Percentiles rank a stretch among this genome's conserved stretches.
These are phyloP conservation scores for Colinus virginianus DNA, from an alignment of 2,113 vertebrate genomes.

Conservation along the genomic window DNA sequence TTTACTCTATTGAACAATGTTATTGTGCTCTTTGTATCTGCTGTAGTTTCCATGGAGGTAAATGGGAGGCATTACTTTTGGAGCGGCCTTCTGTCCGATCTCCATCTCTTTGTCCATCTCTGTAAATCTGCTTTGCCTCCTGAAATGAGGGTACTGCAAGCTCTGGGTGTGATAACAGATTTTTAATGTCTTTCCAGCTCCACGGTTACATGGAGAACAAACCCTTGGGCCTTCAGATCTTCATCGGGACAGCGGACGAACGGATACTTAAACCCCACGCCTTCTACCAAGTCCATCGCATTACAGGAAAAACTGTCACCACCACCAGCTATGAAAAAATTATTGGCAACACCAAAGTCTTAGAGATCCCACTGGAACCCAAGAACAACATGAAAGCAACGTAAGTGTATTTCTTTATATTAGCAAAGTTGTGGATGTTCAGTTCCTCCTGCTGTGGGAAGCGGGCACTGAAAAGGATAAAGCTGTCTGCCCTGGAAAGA, in stretches of 20 bases:
- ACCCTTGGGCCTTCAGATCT: conserved; percentile 95
- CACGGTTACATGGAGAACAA: conserved; percentile 96
- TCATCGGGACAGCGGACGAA: conserved; percentile 97
- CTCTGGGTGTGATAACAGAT: neutral
- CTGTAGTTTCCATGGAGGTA: neutral
- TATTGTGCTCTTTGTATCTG: neutral
- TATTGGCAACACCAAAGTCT: conserved; percentile 92
- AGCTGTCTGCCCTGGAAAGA: neutral
- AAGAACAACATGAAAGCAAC: conserved; percentile 98
- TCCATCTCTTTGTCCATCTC: accelerated
- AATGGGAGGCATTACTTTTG: neutral
- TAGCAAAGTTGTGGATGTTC: neutral
- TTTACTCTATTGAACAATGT: neutral
- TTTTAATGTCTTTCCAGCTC: conserved; percentile 79
- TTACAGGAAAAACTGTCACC: conserved; percentile 96
- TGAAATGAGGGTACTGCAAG: neutral
- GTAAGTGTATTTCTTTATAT: conserved; percentile 79
- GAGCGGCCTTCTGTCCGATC: neutral
- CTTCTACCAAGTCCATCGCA: conserved; percentile 98
- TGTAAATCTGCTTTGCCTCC: neutral
- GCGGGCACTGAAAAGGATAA: neutral
- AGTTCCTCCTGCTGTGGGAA: neutral
- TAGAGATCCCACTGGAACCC: conserved; percentile 95
- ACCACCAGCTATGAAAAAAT: conserved; percentile 98
- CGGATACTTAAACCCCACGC: conserved; percentile 96